Evolutionary conservation across 2,113 vertebrate species (phyloP).

Genomic region (human (Homo sapiens)): DNA sequence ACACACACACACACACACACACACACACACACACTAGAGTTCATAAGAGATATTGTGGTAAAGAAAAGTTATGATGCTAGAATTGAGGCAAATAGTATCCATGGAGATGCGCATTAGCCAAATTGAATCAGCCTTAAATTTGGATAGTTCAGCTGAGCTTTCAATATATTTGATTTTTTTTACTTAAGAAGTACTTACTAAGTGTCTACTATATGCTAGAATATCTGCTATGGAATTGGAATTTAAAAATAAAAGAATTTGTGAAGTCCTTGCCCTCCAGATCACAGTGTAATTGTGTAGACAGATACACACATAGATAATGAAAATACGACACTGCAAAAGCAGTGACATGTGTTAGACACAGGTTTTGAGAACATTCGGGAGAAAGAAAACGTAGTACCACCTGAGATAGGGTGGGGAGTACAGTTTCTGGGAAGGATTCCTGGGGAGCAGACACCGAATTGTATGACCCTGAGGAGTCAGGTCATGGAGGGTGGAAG

Average conservation of each 20-base stretch:
- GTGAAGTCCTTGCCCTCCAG: background rate
- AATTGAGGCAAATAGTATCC: background rate
- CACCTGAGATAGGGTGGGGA: background rate
- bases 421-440: background rate
- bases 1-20: background rate
- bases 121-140: background rate
- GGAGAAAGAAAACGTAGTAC: background rate
- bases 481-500: background rate
- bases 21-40: no score
- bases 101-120: background rate
- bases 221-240: background rate
- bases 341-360: background rate
- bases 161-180: background rate
- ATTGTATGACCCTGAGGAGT: background rate
- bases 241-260: background rate
- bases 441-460: background rate
- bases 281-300: background rate
- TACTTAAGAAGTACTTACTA: background rate
- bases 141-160: background rate
- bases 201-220: background rate
- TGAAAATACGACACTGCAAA: background rate
- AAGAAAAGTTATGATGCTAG: background rate
- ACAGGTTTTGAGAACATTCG: background rate
- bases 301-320: background rate
- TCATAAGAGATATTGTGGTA: background rate